These are phyloP conservation scores for Actinia tenebrosa DNA, from an alignment of 64 coral and sea anemone genomes.

Conservation along the genomic window DNA sequence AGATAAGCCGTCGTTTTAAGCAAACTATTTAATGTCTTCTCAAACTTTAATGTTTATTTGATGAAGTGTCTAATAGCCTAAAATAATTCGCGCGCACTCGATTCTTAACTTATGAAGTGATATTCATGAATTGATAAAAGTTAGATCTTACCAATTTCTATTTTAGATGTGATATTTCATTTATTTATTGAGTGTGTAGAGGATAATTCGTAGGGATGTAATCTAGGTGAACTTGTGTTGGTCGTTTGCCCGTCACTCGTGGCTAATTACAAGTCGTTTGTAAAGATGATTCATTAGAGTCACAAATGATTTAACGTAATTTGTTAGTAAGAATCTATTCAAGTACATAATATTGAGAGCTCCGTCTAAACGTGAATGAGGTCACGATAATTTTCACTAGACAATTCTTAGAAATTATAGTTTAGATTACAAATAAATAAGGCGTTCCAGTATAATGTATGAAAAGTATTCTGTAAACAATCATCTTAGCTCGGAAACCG, in stretches of 20 bases:
- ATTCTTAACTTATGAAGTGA: too few relatives aligned
- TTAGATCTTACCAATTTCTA: background rate
- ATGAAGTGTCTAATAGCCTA: too few relatives aligned
- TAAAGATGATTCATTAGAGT: background rate
- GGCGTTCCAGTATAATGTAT: background rate
- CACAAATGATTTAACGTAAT: background rate
- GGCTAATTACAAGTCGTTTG: background rate
- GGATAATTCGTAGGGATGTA: background rate
- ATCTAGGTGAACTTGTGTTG: background rate
- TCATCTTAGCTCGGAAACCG: background rate
- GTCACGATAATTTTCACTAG: background rate
- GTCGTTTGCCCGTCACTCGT: background rate
- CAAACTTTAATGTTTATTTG: background rate
- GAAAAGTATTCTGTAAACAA: background rate
- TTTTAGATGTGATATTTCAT: background rate
- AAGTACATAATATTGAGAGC: background rate
- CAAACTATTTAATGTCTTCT: background rate
- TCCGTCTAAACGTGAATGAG: background rate
- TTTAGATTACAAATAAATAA: background rate
- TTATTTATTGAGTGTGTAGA: background rate
- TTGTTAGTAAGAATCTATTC: background rate
- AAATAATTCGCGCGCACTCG: too few relatives aligned
- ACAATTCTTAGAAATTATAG: background rate
- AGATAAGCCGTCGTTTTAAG: background rate
- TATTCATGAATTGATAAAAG: background rate